These are phyloP conservation scores for Brachylomia viminalis DNA, from an alignment of 2,888 invertebrate species.

Conservation along the genomic window DNA sequence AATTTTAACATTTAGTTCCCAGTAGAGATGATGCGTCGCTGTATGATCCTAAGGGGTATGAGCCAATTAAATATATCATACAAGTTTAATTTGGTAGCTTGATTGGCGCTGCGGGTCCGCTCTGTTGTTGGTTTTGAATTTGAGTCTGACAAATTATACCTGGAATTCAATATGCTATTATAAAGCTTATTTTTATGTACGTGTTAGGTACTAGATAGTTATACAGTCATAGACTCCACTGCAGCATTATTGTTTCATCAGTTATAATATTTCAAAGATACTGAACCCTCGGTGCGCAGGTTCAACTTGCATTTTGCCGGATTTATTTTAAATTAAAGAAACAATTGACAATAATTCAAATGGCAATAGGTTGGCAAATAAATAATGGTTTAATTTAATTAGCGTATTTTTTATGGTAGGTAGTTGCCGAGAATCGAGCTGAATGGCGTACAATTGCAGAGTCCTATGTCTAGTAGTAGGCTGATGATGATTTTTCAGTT, in stretches of 20 bases:
- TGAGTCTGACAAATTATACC: background rate
- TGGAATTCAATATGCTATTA: background rate
- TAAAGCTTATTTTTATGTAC: background rate
- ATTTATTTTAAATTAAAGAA: background rate
- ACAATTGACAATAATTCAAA: too few relatives aligned
- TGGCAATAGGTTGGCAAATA: too few relatives aligned
- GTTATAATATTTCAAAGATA: background rate
- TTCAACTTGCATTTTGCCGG: background rate
- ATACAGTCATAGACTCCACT: too few relatives aligned
- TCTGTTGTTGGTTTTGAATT: background rate
- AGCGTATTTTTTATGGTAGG: background rate
- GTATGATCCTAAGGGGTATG: conserved; percentile 1
- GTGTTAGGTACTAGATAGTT: background rate
- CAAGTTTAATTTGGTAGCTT: conserved; percentile 41
- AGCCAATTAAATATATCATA: conserved; percentile 39
- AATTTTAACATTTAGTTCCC: conserved; percentile 19
- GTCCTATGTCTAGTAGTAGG: too few relatives aligned
- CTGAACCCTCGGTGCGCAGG: background rate
- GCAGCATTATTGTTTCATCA: background rate
- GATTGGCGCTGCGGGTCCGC: conserved; percentile 25
- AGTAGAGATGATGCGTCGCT: conserved; percentile 18
- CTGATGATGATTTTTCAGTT: too few relatives aligned
- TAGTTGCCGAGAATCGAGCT: too few relatives aligned
- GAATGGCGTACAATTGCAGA: too few relatives aligned
- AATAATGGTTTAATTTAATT: too few relatives aligned